A percentile compares a stretch with the other conserved stretches of the same genome.
Evolutionary conservation across 2,888 invertebrate genomes (phyloP).

Genomic region (Ligdia adustata): DNA sequence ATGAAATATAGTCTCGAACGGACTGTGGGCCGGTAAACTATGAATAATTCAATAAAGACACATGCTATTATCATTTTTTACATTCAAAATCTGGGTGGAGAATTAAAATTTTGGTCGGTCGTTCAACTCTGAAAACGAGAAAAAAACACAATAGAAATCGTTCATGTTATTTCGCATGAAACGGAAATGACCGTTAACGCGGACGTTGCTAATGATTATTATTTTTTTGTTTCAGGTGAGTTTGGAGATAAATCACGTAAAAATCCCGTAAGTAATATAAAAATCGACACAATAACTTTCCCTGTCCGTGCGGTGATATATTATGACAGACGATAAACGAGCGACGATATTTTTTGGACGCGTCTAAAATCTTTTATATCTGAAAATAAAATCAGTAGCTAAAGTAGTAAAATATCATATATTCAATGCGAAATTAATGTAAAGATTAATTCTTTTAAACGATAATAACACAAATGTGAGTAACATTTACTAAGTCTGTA

Average conservation of each 20-base stretch:
- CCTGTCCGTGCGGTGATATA: conserved; percentile 38
- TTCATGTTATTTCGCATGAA: conserved; percentile 43
- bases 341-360: conserved; percentile 43
- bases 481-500: too few species aligned
- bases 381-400: conserved; percentile 6
- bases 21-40: conserved; percentile 52
- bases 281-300: conserved; percentile 41
- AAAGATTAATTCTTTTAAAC: too few species aligned
- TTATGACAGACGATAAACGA: conserved; percentile 47
- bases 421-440: too few species aligned
- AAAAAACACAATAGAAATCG: conserved; percentile 49
- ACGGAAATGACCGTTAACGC: conserved; percentile 38
- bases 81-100: conserved; percentile 67
- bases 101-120: conserved; percentile 76
- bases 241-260: conserved; percentile 30
- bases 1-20: conserved; percentile 51
- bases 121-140: conserved; percentile 54
- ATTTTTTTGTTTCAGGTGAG: conserved; percentile 55
- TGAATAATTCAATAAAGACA: conserved; percentile 66
- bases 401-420: too few species aligned
- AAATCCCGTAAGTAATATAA: conserved; percentile 37
- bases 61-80: conserved; percentile 63
- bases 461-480: too few species aligned
- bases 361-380: conserved; percentile 40
- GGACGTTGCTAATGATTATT: conserved; percentile 39